A percentile compares a stretch with the other conserved stretches of the same genome.
These are phyloP conservation scores for Aquatica leii DNA, from an alignment of 2,888 invertebrate species.

Conservation along the genomic window DNA sequence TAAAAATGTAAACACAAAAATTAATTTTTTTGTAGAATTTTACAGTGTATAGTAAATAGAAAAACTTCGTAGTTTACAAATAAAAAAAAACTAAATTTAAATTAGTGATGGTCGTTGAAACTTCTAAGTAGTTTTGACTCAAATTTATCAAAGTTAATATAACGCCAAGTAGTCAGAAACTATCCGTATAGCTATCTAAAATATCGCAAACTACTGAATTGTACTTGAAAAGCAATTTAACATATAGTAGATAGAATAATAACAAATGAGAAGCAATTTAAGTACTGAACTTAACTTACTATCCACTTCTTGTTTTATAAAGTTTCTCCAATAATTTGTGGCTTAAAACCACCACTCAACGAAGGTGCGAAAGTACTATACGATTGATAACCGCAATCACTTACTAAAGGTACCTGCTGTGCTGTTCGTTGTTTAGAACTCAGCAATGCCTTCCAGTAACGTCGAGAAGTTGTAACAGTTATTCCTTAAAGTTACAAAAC, in stretches of 20 bases:
- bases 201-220: slow-evolving; percentile 2
- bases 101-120: neutral
- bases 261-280: slow-evolving; percentile 7
- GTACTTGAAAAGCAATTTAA: slow-evolving; percentile 9
- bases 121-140: neutral
- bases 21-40: too few relatives aligned
- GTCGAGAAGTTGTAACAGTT: slow-evolving; percentile 6
- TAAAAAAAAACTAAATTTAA: too few relatives aligned
- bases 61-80: too few relatives aligned
- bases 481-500: slow-evolving; percentile 5
- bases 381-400: slow-evolving; percentile 14
- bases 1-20: too few relatives aligned
- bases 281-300: slow-evolving; percentile 1
- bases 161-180: slow-evolving; percentile 8
- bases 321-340: slow-evolving; percentile 10
- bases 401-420: slow-evolving; percentile 8
- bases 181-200: slow-evolving; percentile 6
- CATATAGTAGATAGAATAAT: slow-evolving; percentile 10
- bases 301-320: slow-evolving; percentile 12
- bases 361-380: slow-evolving; percentile 9
- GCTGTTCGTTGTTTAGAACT: slow-evolving; percentile 10
- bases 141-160: slow-evolving; percentile 8
- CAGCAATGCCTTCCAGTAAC: slow-evolving; percentile 1
- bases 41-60: too few relatives aligned
- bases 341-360: slow-evolving; percentile 14